phyloP scores from a whole-genome alignment of 2,888 invertebrate genomes.

The Dicyrtoma fusca region DNA sequence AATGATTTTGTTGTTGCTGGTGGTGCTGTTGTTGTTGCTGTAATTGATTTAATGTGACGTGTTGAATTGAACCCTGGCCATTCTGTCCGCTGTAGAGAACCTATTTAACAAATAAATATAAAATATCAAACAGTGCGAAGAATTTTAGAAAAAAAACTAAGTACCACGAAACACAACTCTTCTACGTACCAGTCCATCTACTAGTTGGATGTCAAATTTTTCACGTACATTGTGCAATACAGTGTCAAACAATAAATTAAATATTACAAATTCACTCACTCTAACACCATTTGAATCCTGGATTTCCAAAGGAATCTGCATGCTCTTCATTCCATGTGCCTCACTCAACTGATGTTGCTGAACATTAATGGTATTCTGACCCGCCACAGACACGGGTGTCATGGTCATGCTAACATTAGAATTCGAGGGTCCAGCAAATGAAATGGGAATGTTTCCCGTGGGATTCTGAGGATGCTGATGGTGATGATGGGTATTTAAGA shows the following conservation, averaged over 20 bases:
- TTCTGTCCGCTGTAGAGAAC: conserved; percentile 53
- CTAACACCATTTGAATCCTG: conserved; percentile 50
- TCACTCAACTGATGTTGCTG: conserved; percentile 38
- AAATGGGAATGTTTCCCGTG: conserved; percentile 21
- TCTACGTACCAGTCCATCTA: too few species aligned
- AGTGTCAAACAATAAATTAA: too few species aligned
- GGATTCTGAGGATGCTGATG: conserved; percentile 23
- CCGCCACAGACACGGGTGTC: conserved; percentile 32
- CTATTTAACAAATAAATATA: conserved; percentile 32
- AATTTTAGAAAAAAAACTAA: too few species aligned
- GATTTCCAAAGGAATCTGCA: conserved; percentile 45
- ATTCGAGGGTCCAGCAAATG: conserved; percentile 30
- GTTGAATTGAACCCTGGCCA: conserved; percentile 41
- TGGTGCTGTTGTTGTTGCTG: conserved; percentile 39
- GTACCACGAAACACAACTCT: too few species aligned
- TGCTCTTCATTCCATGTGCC: conserved; percentile 31
- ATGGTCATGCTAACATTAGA: conserved; percentile 16
- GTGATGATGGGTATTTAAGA: conserved; percentile 31
- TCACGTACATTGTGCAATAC: too few species aligned
- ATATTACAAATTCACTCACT: too few species aligned
- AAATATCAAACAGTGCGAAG: too few species aligned
- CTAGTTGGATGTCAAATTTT: too few species aligned
- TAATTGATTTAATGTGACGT: conserved; percentile 37
- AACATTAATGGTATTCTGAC: conserved; percentile 37
- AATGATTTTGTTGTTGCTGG: conserved; percentile 39